phyloP scores from a whole-genome alignment of 1,140 invertebrate genomes.

The Theocolax elegans region DNA sequence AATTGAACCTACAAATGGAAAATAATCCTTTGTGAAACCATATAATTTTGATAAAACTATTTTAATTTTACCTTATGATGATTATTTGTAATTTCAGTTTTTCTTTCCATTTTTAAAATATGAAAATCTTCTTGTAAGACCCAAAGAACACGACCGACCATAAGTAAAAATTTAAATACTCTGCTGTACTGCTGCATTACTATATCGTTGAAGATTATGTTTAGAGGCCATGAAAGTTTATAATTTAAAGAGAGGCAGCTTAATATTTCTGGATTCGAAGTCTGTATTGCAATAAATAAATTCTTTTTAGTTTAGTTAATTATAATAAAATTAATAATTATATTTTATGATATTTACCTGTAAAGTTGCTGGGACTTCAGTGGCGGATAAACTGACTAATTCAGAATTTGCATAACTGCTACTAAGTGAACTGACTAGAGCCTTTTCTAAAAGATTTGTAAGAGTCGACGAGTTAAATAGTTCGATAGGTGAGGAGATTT shows the following conservation, averaged over 20 bases:
- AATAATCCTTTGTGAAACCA: conserved; percentile 45
- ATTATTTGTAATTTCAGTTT: conserved; percentile 53
- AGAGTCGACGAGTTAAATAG: conserved; percentile 76
- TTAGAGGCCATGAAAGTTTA: conserved; percentile 79
- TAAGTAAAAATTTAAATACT: conserved; percentile 80
- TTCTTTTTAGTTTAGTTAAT: not conserved
- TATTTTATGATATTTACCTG: conserved; percentile 48
- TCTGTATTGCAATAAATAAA: conserved; percentile 44
- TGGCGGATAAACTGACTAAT: conserved; percentile 56
- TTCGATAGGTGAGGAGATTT: conserved; percentile 72
- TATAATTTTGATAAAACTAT: not conserved
- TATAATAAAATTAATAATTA: too few species aligned
- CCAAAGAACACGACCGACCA: conserved; percentile 79
- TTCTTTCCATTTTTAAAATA: conserved; percentile 59
- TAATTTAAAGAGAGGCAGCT: conserved; percentile 77
- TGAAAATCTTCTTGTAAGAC: conserved; percentile 75
- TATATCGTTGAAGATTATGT: conserved; percentile 78
- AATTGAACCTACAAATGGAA: conserved; percentile 67
- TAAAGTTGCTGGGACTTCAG: conserved; percentile 53
- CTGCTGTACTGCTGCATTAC: conserved; percentile 75
- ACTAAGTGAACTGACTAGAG: conserved; percentile 64
- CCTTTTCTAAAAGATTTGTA: conserved; percentile 75
- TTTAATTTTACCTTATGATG: conserved; percentile 57
- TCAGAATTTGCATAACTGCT: conserved; percentile 58
- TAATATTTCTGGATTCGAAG: conserved; percentile 72